Percentiles rank a stretch among this genome's conserved stretches.
These are phyloP conservation scores for Promerops cafer DNA, from an alignment of 2,113 vertebrate genomes.

Conservation along the genomic window DNA sequence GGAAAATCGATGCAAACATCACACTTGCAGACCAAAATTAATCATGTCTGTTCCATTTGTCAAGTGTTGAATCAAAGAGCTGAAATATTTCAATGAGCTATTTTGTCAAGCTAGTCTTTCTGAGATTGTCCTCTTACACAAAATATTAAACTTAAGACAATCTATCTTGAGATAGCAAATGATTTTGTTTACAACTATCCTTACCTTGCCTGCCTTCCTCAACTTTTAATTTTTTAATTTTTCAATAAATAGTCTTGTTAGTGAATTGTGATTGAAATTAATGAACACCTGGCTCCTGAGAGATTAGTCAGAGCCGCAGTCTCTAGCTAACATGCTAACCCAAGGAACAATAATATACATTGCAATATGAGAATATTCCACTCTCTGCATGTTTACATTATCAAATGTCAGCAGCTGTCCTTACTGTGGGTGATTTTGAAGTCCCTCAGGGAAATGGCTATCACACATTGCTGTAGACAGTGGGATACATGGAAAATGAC, in stretches of 20 bases:
- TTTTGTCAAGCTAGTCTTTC: constrained; percentile 44
- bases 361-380: background rate
- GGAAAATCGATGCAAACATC: constrained; percentile 27
- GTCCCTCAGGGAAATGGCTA: background rate
- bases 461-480: background rate
- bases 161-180: background rate
- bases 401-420: background rate
- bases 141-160: constrained; percentile 49
- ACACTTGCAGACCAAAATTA: constrained; percentile 14
- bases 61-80: constrained; percentile 14
- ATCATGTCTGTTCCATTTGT: constrained; percentile 48
- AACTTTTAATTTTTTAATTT: background rate
- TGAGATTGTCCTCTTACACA: constrained; percentile 22
- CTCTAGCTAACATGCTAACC: background rate
- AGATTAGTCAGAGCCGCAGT: background rate
- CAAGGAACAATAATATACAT: background rate
- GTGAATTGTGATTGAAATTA: background rate
- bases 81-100: constrained; percentile 33
- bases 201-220: background rate
- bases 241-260: background rate
- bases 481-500: background rate
- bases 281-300: background rate
- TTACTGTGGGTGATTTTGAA: background rate
- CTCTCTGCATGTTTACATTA: background rate
- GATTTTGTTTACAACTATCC: background rate